Percentiles rank a stretch among this genome's conserved stretches.
Evolutionary conservation across 2,113 vertebrate genomes (phyloP).

Genomic region (Leucosticte australis): DNA sequence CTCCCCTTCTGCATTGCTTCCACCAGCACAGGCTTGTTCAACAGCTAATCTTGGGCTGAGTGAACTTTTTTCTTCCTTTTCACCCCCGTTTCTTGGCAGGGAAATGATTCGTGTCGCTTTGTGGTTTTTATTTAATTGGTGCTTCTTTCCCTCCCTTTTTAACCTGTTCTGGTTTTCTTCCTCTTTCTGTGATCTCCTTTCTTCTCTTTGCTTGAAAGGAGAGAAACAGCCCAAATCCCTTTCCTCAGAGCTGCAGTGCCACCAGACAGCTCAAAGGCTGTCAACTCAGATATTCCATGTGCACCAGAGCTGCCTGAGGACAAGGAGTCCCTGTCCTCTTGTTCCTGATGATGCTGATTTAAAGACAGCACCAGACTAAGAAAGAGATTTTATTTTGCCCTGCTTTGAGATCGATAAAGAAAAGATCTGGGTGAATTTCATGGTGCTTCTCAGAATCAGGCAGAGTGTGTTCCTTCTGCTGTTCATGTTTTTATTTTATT

Average conservation of each 20-base stretch:
- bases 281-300: background rate
- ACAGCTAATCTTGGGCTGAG: background rate
- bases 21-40: background rate
- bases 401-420: background rate
- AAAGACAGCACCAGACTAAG: background rate
- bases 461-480: background rate
- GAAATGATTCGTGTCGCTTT: background rate
- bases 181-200: background rate
- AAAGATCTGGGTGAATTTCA: background rate
- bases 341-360: background rate
- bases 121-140: background rate
- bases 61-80: background rate
- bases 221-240: background rate
- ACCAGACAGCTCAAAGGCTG: background rate
- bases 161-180: background rate
- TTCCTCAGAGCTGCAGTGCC: background rate
- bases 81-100: background rate
- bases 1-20: background rate
- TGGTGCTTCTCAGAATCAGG: background rate
- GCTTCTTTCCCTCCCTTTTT: background rate
- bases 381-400: background rate
- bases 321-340: background rate
- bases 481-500: accelerated
- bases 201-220: background rate
- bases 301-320: background rate